Percentiles rank a stretch among this genome's conserved stretches.
These are phyloP conservation scores for Cyprinodon diabolis DNA, from an alignment of 2,797 vertebrate species.

Conservation along the genomic window DNA sequence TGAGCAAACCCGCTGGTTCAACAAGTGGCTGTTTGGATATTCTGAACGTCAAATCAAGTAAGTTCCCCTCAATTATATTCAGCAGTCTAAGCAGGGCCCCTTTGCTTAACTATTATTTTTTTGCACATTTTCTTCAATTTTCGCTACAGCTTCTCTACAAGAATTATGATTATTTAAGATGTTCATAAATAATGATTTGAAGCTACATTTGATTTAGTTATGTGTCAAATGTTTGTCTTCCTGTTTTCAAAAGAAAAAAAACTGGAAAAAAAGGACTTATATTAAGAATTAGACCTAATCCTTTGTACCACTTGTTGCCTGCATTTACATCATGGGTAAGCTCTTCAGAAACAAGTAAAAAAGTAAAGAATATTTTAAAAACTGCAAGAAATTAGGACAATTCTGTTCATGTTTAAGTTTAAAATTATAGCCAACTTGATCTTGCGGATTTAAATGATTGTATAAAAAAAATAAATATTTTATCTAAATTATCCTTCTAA, in stretches of 20 bases:
- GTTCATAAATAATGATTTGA: not conserved
- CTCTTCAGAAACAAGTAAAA: not conserved
- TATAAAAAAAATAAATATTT: not conserved
- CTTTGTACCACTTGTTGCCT: constrained; percentile 63
- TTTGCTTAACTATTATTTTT: not conserved
- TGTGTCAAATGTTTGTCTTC: not conserved
- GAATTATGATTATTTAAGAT: not conserved
- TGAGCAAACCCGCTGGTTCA: constrained; percentile 98
- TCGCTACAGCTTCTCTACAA: not conserved
- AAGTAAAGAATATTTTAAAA: not conserved
- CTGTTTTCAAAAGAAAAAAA: not conserved
- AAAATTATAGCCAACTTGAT: not conserved
- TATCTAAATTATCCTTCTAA: not conserved
- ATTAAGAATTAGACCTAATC: not conserved
- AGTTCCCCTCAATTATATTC: constrained; percentile 60
- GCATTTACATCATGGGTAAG: constrained; percentile 8
- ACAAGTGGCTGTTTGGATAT: constrained; percentile 96
- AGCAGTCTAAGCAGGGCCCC: not conserved
- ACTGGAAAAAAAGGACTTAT: not conserved
- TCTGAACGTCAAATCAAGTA: constrained; percentile 87
- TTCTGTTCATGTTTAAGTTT: not conserved
- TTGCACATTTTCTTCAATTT: not conserved
- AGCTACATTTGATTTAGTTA: not conserved
- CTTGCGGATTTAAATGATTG: not conserved
- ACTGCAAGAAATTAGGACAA: not conserved